These are phyloP conservation scores for Chloropsis hardwickii DNA, from an alignment of 2,113 vertebrate species.

Conservation along the genomic window DNA sequence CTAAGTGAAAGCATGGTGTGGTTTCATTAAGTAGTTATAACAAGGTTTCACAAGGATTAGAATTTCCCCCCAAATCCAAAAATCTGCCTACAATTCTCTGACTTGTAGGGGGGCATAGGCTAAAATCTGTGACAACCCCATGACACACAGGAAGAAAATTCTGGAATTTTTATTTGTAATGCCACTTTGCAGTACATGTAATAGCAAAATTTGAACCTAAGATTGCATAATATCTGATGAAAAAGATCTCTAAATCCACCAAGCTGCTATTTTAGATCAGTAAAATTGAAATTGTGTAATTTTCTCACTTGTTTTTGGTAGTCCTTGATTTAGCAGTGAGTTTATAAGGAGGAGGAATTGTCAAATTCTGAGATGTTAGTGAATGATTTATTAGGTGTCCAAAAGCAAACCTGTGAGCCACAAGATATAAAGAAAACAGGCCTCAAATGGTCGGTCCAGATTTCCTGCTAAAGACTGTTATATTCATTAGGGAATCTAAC, in stretches of 20 bases:
- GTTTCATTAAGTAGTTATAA: neutral
- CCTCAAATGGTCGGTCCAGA: conserved; percentile 73
- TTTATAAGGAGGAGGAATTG: conserved; percentile 18
- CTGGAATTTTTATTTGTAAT: conserved; percentile 2
- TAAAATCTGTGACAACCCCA: neutral
- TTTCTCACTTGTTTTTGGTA: neutral
- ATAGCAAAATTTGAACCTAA: neutral
- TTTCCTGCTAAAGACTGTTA: conserved; percentile 78
- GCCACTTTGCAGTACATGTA: neutral
- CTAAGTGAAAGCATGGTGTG: conserved; percentile 26
- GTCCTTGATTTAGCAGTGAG: conserved; percentile 26
- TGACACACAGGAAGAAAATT: neutral
- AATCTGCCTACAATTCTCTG: conserved; percentile 44
- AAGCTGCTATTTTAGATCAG: neutral
- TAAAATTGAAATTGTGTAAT: neutral
- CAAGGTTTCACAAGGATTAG: neutral
- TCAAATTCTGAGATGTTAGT: conserved; percentile 69
- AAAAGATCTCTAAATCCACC: neutral
- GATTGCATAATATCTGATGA: neutral
- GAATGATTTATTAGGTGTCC: conserved; percentile 80
- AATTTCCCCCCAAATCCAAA: conserved; percentile 31
- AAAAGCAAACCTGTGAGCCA: conserved; percentile 65
- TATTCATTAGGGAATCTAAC: conserved; percentile 74
- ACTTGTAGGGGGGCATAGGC: neutral
- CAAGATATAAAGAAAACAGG: conserved; percentile 76